A percentile compares a stretch with the other conserved stretches of the same genome.
Conservation (phyloP, 2,888 invertebrate genomes). For the Phyllotreta cruciferae region DNA sequence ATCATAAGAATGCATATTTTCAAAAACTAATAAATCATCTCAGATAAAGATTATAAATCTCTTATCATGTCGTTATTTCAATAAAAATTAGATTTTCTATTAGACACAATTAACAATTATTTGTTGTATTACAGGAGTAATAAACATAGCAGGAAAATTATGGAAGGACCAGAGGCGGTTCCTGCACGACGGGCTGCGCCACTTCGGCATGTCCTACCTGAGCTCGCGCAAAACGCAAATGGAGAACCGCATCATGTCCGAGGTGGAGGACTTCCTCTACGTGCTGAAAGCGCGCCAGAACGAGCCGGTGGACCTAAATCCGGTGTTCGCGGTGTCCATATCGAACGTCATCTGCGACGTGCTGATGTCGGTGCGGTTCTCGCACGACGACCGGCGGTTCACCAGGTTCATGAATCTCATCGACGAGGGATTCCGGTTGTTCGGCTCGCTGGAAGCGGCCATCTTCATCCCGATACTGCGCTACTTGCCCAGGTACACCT, state of each 20-base stretch:
- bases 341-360: constrained; percentile 92
- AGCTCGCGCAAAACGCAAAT: constrained; percentile 81
- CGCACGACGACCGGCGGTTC: constrained; percentile 78
- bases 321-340: constrained; percentile 79
- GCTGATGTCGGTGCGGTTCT: constrained; percentile 87
- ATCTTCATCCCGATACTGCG: constrained; percentile 84
- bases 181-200: constrained; percentile 82
- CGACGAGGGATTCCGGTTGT: constrained; percentile 89
- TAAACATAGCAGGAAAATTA: constrained; percentile 86
- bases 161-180: constrained; percentile 92
- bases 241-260: constrained; percentile 84
- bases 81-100: no score
- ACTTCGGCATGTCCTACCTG: constrained; percentile 88
- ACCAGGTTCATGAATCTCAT: constrained; percentile 83
- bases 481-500: constrained; percentile 65
- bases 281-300: constrained; percentile 70
- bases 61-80: no score
- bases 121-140: constrained; percentile 76
- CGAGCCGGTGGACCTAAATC: constrained; percentile 76
- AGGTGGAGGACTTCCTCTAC: constrained; percentile 77
- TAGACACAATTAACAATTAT: no score
- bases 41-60: no score
- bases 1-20: no score
- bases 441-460: constrained; percentile 81
- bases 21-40: no score